phyloP scores from a whole-genome alignment of 2,888 invertebrate species.

The Pocota personata region DNA sequence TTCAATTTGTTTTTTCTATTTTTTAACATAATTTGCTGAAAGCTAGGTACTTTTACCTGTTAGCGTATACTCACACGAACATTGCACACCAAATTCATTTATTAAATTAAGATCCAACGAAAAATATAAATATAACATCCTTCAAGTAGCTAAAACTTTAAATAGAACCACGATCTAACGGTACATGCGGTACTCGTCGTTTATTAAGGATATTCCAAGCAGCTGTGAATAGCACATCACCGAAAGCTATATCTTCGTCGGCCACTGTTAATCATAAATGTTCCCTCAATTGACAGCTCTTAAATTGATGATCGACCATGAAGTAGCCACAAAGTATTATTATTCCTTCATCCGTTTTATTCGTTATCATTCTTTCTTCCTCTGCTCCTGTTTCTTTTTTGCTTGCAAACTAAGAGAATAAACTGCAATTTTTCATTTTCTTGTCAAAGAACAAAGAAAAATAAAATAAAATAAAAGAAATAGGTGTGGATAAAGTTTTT shows the following conservation, averaged over 20 bases:
- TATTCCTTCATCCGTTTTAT: conserved; percentile 61
- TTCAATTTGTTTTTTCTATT: no score
- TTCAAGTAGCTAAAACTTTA: conserved; percentile 2
- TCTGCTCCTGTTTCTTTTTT: background rate
- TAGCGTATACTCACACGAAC: no score
- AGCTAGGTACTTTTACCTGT: no score
- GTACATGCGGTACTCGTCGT: background rate
- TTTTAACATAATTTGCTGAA: no score
- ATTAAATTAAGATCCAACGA: background rate
- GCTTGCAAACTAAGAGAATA: conserved; percentile 53
- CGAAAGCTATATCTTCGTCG: conserved; percentile 23
- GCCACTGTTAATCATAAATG: conserved; percentile 70
- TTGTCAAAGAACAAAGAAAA: conserved; percentile 69
- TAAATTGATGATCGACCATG: conserved; percentile 72
- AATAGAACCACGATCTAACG: background rate
- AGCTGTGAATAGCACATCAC: conserved; percentile 34
- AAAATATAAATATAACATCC: conserved; percentile 3
- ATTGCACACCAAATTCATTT: no score
- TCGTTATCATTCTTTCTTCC: conserved; percentile 53
- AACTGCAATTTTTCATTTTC: conserved; percentile 74
- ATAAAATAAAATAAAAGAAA: conserved; percentile 63
- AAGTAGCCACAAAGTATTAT: conserved; percentile 70
- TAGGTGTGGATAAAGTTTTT: conserved; percentile 72
- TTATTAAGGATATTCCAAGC: conserved; percentile 9
- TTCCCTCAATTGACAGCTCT: conserved; percentile 70